Conservation (phyloP, 2,113 vertebrate genomes). For the Atractosteus spatula region DNA sequence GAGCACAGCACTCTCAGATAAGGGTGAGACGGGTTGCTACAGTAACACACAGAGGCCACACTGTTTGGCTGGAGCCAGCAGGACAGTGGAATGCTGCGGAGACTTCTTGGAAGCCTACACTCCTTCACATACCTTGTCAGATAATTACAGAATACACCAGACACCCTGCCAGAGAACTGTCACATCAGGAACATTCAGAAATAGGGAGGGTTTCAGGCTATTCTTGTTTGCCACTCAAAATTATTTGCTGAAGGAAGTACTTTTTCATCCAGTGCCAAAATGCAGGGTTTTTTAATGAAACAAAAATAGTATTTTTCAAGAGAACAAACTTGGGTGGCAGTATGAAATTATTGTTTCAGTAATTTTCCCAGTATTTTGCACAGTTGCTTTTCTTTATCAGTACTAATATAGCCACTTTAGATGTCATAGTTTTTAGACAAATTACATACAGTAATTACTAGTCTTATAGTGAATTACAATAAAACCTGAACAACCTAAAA, state of each 20-base stretch:
- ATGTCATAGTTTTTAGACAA: too few species aligned
- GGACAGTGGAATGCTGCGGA: slow-evolving; percentile 57
- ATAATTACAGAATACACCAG: slow-evolving; percentile 48
- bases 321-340: too few species aligned
- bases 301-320: too few species aligned
- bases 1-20: slow-evolving; percentile 46
- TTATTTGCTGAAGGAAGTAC: neutral
- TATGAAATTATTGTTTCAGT: too few species aligned
- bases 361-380: too few species aligned
- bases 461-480: too few species aligned
- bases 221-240: slow-evolving; percentile 7
- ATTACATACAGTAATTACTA: too few species aligned
- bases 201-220: slow-evolving; percentile 24
- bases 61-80: slow-evolving; percentile 50
- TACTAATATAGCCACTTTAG: too few species aligned
- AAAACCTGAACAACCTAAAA: too few species aligned
- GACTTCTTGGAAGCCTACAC: slow-evolving; percentile 56
- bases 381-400: too few species aligned
- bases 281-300: neutral
- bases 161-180: slow-evolving; percentile 36
- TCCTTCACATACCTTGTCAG: slow-evolving; percentile 54
- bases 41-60: slow-evolving; percentile 55
- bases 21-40: slow-evolving; percentile 49
- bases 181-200: slow-evolving; percentile 41
- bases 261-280: neutral